phyloP scores from a whole-genome alignment of 2,888 invertebrate genomes.

The Volucella bombylans region DNA sequence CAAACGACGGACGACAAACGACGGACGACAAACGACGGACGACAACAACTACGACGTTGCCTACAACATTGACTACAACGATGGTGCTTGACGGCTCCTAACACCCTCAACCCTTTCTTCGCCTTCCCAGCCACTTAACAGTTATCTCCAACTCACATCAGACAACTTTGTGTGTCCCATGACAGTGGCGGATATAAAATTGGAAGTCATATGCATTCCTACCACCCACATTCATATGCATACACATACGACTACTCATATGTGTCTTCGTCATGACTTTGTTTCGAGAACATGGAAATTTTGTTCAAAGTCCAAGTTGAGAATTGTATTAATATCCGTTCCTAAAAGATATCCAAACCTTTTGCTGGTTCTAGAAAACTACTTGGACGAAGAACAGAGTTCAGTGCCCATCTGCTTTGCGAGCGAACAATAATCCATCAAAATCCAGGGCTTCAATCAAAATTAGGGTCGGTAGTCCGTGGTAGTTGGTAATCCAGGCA shows the following conservation, averaged over 20 bases:
- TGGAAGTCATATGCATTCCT: constrained; percentile 33
- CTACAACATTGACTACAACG: background rate
- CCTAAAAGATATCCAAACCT: constrained; percentile 25
- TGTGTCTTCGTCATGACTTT: no score
- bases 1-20: no score
- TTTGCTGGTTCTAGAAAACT: background rate
- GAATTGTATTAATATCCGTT: constrained; percentile 52
- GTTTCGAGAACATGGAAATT: background rate
- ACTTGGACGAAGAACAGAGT: background rate
- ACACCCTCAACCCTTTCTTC: constrained; percentile 10
- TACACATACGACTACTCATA: no score
- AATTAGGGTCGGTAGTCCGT: constrained; percentile 59
- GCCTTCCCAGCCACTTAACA: constrained; percentile 3
- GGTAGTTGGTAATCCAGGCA: background rate
- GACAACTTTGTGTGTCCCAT: constrained; percentile 29
- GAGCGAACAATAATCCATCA: constrained; percentile 69
- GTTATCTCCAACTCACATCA: constrained; percentile 32
- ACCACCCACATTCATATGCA: constrained; percentile 18
- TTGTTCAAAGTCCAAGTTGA: constrained; percentile 23
- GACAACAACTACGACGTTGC: background rate
- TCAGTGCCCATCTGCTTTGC: constrained; percentile 52
- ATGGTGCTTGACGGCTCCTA: constrained; percentile 29
- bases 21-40: no score
- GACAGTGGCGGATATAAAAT: constrained; percentile 52
- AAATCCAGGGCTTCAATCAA: constrained; percentile 71